Evolutionary conservation across 2,888 invertebrate genomes (phyloP).

Genomic region (Myathropa florea): DNA sequence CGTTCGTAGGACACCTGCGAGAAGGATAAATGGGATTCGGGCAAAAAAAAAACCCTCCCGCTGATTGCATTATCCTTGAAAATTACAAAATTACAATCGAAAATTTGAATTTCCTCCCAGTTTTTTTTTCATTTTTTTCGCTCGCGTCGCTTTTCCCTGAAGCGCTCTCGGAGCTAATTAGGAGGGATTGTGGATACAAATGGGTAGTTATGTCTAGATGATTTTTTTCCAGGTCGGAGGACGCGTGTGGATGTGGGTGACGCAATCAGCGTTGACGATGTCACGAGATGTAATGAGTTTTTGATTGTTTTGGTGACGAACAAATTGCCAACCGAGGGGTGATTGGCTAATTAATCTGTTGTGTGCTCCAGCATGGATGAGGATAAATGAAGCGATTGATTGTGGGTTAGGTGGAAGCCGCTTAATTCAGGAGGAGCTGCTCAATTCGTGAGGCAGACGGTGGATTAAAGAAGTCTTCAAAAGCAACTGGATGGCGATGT

Average conservation of each 20-base stretch:
- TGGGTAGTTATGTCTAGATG: not conserved
- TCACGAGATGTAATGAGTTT: conserved; percentile 47
- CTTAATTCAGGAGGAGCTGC: too few species aligned
- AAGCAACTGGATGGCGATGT: too few species aligned
- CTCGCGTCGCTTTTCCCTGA: too few species aligned
- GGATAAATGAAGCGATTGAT: not conserved
- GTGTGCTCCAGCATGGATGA: not conserved
- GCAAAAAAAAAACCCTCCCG: not conserved
- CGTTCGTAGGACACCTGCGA: not conserved
- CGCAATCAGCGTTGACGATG: not conserved
- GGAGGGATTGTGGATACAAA: not conserved
- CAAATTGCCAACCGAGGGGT: conserved; percentile 7
- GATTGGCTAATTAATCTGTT: conserved; percentile 31
- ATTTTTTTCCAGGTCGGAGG: conserved; percentile 8
- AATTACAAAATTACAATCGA: conserved; percentile 18
- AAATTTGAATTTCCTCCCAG: not conserved
- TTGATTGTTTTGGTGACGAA: conserved; percentile 34
- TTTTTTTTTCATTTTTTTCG: not conserved
- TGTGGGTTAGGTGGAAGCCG: too few species aligned
- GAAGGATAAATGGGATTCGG: not conserved
- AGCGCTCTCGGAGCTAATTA: conserved; percentile 24
- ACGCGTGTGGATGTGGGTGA: not conserved
- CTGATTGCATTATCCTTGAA: conserved; percentile 47
- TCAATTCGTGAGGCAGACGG: too few species aligned
- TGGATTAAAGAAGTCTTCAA: too few species aligned